Evolutionary conservation across 2,797 vertebrate genomes (phyloP).

Genomic region (Pseudomugil gertrudae): DNA sequence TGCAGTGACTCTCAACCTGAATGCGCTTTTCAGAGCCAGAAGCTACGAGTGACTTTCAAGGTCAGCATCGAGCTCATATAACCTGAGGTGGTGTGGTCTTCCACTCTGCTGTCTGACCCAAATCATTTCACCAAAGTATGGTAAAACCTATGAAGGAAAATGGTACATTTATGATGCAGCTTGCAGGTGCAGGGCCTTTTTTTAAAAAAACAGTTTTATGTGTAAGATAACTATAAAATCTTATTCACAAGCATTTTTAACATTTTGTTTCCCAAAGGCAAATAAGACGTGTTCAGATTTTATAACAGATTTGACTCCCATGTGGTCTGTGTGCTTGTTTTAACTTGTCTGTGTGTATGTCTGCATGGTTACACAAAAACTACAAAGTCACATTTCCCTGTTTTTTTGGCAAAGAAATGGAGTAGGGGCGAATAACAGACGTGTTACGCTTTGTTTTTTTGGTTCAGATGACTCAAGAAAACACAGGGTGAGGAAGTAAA

Average conservation of each 20-base stretch:
- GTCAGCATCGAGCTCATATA: constrained; percentile 28
- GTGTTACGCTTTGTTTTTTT: background rate
- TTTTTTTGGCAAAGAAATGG: background rate
- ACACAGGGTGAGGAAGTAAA: too few relatives aligned
- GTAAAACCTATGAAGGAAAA: constrained; percentile 31
- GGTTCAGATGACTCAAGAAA: too few relatives aligned
- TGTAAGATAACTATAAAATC: constrained; percentile 14
- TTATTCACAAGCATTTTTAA: constrained; percentile 7
- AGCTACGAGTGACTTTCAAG: constrained; percentile 38
- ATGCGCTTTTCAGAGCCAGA: constrained; percentile 23
- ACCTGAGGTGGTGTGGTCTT: constrained; percentile 22
- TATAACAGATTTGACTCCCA: background rate
- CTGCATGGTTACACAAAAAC: background rate
- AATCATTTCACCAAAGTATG: constrained; percentile 27
- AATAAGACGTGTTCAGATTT: constrained; percentile 2
- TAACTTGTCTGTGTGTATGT: background rate
- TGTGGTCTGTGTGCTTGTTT: background rate
- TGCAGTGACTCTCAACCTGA: constrained; percentile 34
- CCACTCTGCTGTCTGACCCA: constrained; percentile 14
- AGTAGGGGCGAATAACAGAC: background rate
- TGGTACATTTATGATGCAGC: constrained; percentile 41
- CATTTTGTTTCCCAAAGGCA: constrained; percentile 5
- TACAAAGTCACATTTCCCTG: background rate
- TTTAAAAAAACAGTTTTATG: constrained; percentile 12
- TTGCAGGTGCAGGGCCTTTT: constrained; percentile 27